phyloP scores from a whole-genome alignment of 1,140 invertebrate species.

The Drosophila rhopaloa region DNA sequence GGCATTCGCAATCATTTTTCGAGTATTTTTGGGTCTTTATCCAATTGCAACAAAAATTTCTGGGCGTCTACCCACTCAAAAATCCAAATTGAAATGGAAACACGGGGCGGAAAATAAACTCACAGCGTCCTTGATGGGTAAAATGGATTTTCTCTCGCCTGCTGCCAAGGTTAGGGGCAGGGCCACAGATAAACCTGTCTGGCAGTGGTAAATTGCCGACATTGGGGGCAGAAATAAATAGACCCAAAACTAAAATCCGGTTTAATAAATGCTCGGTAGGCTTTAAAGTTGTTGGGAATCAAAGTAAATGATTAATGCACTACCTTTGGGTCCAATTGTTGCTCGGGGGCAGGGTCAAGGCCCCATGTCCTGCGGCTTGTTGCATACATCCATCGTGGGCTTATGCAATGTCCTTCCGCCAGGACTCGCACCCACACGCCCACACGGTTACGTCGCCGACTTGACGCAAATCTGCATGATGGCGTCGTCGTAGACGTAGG shows the following conservation, averaged over 20 bases:
- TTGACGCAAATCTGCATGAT: constrained; percentile 75
- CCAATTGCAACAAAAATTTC: constrained; percentile 31
- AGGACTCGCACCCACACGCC: constrained; percentile 34
- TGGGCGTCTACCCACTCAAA: constrained; percentile 16
- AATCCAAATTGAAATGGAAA: constrained; percentile 46
- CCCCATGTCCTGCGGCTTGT: constrained; percentile 49
- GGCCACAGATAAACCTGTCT: constrained; percentile 35
- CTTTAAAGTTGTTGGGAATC: constrained; percentile 5
- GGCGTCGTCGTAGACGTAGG: constrained; percentile 44
- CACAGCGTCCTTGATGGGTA: constrained; percentile 21
- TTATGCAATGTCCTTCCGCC: constrained; percentile 74
- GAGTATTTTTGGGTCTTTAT: constrained; percentile 25
- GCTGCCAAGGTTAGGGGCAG: constrained; percentile 44
- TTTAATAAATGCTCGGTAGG: constrained; percentile 27
- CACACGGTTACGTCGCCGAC: constrained; percentile 29
- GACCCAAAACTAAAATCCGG: background rate
- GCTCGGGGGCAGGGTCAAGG: constrained; percentile 59
- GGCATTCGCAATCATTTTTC: constrained; percentile 16
- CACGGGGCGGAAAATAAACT: constrained; percentile 1
- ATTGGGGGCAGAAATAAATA: constrained; percentile 2
- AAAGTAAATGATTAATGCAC: constrained; percentile 40
- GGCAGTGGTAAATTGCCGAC: constrained; percentile 8
- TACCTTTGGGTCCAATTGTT: constrained; percentile 38
- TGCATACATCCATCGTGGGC: constrained; percentile 53
- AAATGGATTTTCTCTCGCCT: constrained; percentile 50